These are phyloP conservation scores for Hassar affinis DNA, from an alignment of 2,113 vertebrate genomes.

Conservation along the genomic window DNA sequence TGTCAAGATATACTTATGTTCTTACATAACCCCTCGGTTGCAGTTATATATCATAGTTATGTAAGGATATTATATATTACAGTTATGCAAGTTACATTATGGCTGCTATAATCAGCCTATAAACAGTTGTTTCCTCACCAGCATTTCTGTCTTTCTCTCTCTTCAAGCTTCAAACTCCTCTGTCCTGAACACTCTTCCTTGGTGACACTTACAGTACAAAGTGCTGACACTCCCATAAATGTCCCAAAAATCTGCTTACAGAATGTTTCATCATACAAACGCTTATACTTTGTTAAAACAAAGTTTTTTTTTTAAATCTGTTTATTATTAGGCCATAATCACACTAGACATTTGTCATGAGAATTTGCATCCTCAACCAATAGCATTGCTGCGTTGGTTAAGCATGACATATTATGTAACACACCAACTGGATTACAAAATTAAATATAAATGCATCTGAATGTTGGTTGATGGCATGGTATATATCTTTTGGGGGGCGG, in stretches of 20 bases:
- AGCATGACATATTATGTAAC: no score
- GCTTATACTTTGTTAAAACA: neutral
- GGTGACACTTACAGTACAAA: neutral
- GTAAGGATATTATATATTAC: constrained; percentile 7
- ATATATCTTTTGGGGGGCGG: no score
- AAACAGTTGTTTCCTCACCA: neutral
- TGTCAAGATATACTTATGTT: neutral
- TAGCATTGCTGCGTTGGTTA: no score
- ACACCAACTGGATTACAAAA: no score
- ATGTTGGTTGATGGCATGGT: no score
- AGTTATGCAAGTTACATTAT: constrained; percentile 3
- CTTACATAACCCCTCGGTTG: neutral
- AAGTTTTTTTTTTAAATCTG: neutral
- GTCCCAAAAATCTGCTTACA: neutral
- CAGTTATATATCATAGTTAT: constrained; percentile 5
- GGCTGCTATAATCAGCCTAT: neutral
- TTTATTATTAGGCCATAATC: neutral
- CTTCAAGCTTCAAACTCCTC: neutral
- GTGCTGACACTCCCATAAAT: neutral
- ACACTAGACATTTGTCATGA: no score
- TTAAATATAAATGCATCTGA: no score
- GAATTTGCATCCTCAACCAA: no score
- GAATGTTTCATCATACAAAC: neutral
- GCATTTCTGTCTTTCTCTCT: neutral
- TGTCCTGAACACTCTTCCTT: neutral